Base-by-base conservation (phyloP, 1,140 invertebrate genomes). In the Cyclina sinensis region DNA sequence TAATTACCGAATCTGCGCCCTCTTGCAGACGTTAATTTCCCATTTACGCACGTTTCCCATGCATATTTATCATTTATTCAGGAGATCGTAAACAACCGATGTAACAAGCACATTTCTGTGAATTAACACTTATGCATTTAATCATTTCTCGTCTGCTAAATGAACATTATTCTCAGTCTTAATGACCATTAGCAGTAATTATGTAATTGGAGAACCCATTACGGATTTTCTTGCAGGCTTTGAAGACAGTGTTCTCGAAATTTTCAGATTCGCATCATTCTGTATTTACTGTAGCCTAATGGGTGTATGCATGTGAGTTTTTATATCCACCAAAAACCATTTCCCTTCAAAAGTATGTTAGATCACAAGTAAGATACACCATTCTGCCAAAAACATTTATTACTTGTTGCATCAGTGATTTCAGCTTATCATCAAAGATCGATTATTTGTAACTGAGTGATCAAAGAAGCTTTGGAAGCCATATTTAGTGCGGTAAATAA, bases 61-160 rank as follows among this genome's bases (percentile, higher is more conserved):
- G 62, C 39, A 65, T 51, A 48, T 5, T 32, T 27, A 73, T 48
- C 62, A 73, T 84, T 84, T 54, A 68, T 48, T 57, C 14, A 30
- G 18, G 30, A 51, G 59, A 70, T 73, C 81, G 62, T 84, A 84
- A 84, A 84, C 81, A 70, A 84, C 59, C 46, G 21, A 73, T 48
- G 65, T 84, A 84, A 84, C 65, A 70, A 84, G 81, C 12, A 48
- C 65, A 84, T 70, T 84, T 70, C 35, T 30, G 73, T 73, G 65
- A 84, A 84, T 84, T 84, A 84, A 84, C 65, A 84, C 81, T 84
- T 84, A 84, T 84, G 81, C 65, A 84, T 84, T 84, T 84, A 84
- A 84, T 84, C 81, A 70, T 68, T 84, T 84, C 81, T 73, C 24
- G 81, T 84, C 81, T 84, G 65, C 62, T 51, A 54, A 70, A 48